A percentile compares a stretch with the other conserved stretches of the same genome.
phyloP scores from a whole-genome alignment of 2,888 invertebrate genomes.

The Thecocarcelia acutangulata region DNA sequence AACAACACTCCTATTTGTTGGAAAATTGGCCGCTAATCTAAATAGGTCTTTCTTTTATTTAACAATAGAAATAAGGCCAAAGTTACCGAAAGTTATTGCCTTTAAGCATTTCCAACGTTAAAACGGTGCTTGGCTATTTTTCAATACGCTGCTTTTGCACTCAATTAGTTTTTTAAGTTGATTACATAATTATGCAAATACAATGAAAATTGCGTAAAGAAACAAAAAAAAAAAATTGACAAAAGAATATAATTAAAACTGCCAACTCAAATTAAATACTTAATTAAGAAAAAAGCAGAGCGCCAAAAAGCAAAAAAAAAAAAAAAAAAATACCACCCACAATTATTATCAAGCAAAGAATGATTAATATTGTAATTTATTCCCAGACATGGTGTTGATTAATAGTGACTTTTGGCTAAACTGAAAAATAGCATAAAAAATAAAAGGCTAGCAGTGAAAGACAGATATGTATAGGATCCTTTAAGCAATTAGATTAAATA shows the following conservation, averaged over 20 bases:
- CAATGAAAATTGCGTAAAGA: conserved; percentile 17
- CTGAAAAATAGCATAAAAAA: too few species aligned
- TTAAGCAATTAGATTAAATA: too few species aligned
- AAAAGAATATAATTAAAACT: conserved; percentile 29
- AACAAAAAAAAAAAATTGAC: conserved; percentile 11
- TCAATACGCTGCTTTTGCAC: conserved; percentile 55
- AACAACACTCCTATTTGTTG: too few species aligned
- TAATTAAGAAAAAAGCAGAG: conserved; percentile 5
- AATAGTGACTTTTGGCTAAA: too few species aligned
- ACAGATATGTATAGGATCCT: too few species aligned
- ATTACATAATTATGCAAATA: conserved; percentile 80
- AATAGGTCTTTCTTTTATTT: background rate
- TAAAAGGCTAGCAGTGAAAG: too few species aligned
- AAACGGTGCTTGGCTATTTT: conserved; percentile 24
- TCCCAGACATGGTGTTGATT: background rate
- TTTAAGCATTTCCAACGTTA: background rate
- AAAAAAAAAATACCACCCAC: conserved; percentile 6
- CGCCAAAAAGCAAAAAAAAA: background rate
- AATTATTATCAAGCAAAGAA: background rate
- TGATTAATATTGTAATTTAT: conserved; percentile 17
- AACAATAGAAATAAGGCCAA: background rate
- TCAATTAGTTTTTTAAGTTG: conserved; percentile 74
- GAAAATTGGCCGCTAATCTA: background rate
- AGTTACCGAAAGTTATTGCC: background rate
- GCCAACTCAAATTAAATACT: conserved; percentile 6